Percentiles rank a stretch among this genome's conserved stretches.
These are phyloP conservation scores for Antedon mediterranea DNA, from an alignment of 53 echinoderm and acorn worm genomes.

Conservation along the genomic window DNA sequence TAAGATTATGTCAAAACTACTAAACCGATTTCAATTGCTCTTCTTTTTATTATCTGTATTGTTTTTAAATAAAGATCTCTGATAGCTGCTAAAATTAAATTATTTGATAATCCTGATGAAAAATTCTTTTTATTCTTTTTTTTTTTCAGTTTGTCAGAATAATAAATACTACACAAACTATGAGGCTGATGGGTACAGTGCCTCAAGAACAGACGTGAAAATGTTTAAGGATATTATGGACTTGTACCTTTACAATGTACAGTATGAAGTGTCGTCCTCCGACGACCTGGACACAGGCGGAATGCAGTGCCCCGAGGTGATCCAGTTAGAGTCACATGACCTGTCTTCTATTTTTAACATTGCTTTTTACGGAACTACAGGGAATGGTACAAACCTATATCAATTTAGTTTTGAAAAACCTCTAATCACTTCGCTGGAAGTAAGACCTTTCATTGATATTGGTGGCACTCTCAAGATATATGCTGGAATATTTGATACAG, in stretches of 20 bases:
- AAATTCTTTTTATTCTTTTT: too few species aligned
- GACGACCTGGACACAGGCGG: background rate
- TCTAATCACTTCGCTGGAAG: constrained; percentile 38
- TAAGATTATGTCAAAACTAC: too few species aligned
- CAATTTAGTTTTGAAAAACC: constrained; percentile 11
- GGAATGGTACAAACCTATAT: constrained; percentile 17
- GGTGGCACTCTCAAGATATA: constrained; percentile 42
- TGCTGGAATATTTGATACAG: background rate
- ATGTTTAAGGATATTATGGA: background rate
- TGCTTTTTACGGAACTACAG: constrained; percentile 12
- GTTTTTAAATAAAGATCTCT: too few species aligned
- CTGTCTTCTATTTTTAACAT: constrained; percentile 15
- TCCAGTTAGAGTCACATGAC: constrained; percentile 12
- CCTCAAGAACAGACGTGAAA: too few species aligned
- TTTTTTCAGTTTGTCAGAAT: background rate
- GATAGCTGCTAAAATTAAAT: too few species aligned
- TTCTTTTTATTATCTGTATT: too few species aligned
- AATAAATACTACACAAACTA: background rate
- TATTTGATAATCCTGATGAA: too few species aligned
- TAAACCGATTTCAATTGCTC: too few species aligned
- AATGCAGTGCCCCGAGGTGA: constrained; percentile 19
- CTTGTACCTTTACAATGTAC: background rate
- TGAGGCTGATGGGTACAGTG: too few species aligned
- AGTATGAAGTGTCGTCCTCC: background rate
- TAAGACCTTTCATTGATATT: constrained; percentile 47